phyloP scores from a whole-genome alignment of 1,140 invertebrate genomes.

The Lysiphlebus fabarum region DNA sequence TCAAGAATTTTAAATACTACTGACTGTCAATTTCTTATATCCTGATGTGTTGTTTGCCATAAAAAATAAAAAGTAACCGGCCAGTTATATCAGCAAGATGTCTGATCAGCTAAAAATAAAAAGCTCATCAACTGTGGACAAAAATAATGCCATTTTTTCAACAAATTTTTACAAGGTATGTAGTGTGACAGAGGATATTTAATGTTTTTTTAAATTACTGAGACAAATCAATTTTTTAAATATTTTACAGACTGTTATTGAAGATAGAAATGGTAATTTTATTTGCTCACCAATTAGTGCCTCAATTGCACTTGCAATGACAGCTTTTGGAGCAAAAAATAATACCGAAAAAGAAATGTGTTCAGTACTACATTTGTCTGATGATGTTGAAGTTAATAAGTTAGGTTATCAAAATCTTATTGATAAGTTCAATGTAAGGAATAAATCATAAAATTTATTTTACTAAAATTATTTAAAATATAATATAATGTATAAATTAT shows the following conservation, averaged over 20 bases:
- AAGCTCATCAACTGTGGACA: neutral
- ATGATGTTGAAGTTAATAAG: constrained; percentile 29
- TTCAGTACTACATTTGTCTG: constrained; percentile 45
- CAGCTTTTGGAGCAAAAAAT: constrained; percentile 58
- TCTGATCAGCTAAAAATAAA: neutral
- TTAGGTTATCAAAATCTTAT: constrained; percentile 29
- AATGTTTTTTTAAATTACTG: constrained; percentile 32
- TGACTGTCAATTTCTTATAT: no score
- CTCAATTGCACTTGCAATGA: constrained; percentile 57
- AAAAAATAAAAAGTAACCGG: no score
- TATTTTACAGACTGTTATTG: constrained; percentile 26
- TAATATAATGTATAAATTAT: neutral
- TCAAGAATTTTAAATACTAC: no score
- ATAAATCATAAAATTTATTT: no score
- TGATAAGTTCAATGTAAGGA: constrained; percentile 28
- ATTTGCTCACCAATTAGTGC: constrained; percentile 62
- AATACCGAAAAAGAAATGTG: constrained; percentile 57
- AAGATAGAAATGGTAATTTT: constrained; percentile 50
- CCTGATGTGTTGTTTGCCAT: no score
- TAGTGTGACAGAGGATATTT: no score
- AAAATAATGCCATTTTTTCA: neutral
- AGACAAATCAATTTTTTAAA: constrained; percentile 11
- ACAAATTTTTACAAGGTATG: neutral
- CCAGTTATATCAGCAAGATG: no score
- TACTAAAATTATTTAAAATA: no score